Evolutionary conservation across 2,113 vertebrate genomes (phyloP), one percentile per base, ranked within the genome.

Genomic region (Pleuronectes platessa): DNA sequence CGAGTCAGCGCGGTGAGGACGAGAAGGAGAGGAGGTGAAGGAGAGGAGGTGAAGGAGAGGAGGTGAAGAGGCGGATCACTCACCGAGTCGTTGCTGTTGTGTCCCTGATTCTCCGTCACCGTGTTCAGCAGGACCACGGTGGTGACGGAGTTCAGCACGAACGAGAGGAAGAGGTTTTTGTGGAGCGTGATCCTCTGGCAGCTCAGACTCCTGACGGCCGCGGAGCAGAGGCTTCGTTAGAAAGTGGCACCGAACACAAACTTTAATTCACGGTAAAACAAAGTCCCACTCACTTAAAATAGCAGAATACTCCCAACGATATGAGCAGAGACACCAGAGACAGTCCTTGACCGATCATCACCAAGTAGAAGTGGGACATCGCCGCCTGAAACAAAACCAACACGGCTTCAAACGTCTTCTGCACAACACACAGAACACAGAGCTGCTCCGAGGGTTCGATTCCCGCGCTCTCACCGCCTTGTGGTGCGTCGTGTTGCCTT

Each of bases 171-270:
- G 7, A 99, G 95, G 89, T 99, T 99, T 93, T 99, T 99, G 83
- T 99, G 98, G 58, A 99, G 94, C 0, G 98, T 99, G 82, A 99
- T 98, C 88, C 98, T 97, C 71, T 99, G 98, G 91, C 98, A 99
- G 88, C 97, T 99, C 84, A 99, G 91, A 81, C 96, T 99, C 94
- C 98, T 99, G 91, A 37, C 8, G 35, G 35, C 35, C 35, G 35
- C 5, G 1, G 6, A 31, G 0, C 31, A 7, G 31, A 37, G 9
- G 35, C 35, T 10, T 37, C 1, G 1, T 10, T 37, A 37, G 35
- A 8, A 2, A 17, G 45, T 17, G 45, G 5, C 45, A 5, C 13
- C 14, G 2, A 18, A 49, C 45, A 49, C 1, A 18, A 5, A 18
- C 45, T 6, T 4, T 8, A 4, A 49, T 18, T 5, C 45, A 49